Base-by-base conservation (phyloP, 1,140 invertebrate species). In the Hycleus phaleratus region DNA sequence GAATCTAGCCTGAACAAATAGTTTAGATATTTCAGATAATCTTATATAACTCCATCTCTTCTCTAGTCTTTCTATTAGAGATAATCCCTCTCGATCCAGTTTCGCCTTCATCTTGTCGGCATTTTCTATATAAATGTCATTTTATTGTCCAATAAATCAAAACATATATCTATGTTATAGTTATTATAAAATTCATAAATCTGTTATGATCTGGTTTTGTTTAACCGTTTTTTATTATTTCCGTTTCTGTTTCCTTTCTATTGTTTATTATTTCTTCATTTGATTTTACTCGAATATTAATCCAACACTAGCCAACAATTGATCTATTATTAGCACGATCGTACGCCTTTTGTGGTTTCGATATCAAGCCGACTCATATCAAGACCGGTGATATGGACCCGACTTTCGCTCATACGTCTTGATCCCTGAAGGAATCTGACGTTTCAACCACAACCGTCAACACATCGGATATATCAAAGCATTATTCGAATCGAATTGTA, bases 141-240 rank as follows among this genome's bases (percentile, higher is more conserved):
- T 53, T 53, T 53, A 55, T 55, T 55, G 45, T 55, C 52, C 18
- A 55, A 55, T 55, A 55, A 55, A 55, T 55, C 52, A 55, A 46
- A 55, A 55, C 40, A 42, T 42, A 32, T 7, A 32, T 32, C 32
- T 32, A 2, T 32, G 32, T 32, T 32, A 7, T 4, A 32, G 32
- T 32, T 32, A 32, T 18, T 32, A 32, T 32, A 32, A 32, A 32
- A 32, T 32, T 32, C 32, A 44, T 11, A 32, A 46, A 55, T 55
- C 46, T 55, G 46, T 55, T 44, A 55, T 38, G 42, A 54, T 54
- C 43, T 54, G 42, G 51, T 32, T 42, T 54, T 54, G 43, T 46
- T 42, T 42, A n/a, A 42, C 40, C 11, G 26, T n/a, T 55, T 55
- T 55, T 55, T 55, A 55, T 55, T 55, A 55, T 55, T 55, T 55